These are phyloP conservation scores for Drosophila navojoa DNA, from an alignment of 1,140 invertebrate genomes.

Conservation along the genomic window DNA sequence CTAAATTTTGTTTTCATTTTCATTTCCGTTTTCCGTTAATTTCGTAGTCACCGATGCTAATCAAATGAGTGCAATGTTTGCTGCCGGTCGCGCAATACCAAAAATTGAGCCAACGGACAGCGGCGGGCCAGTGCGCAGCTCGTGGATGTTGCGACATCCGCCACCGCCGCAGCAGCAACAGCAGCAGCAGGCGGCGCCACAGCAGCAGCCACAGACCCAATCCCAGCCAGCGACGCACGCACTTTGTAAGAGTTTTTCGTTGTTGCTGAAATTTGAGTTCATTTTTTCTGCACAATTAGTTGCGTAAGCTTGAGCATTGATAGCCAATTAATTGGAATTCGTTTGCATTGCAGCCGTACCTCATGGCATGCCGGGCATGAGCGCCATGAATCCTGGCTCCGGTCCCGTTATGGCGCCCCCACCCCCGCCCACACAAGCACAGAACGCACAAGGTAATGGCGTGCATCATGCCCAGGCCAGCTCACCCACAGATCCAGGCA, in stretches of 20 bases:
- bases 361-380: slow-evolving; percentile 77
- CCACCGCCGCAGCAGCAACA: slow-evolving; percentile 42
- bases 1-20: slow-evolving; percentile 29
- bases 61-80: slow-evolving; percentile 85
- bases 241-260: slow-evolving; percentile 86
- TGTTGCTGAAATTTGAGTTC: slow-evolving; percentile 61
- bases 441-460: slow-evolving; percentile 74
- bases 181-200: slow-evolving; percentile 52
- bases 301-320: neutral
- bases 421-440: slow-evolving; percentile 72
- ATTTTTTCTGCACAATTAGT: slow-evolving; percentile 36
- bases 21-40: slow-evolving; percentile 41
- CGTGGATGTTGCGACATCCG: slow-evolving; percentile 76
- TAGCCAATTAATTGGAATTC: neutral
- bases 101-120: slow-evolving; percentile 84
- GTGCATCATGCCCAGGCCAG: slow-evolving; percentile 67
- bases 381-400: slow-evolving; percentile 74
- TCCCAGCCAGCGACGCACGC: slow-evolving; percentile 84
- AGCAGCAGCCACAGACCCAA: slow-evolving; percentile 59
- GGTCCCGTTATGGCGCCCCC: slow-evolving; percentile 76
- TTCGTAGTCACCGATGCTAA: slow-evolving; percentile 83
- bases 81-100: slow-evolving; percentile 84
- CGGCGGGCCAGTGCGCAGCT: slow-evolving; percentile 62
- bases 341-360: slow-evolving; percentile 65
- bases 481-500: slow-evolving; percentile 64